Percentiles rank a stretch among this genome's conserved stretches.
phyloP scores from a whole-genome alignment of 2,113 vertebrate genomes.

The Eclectus roratus region DNA sequence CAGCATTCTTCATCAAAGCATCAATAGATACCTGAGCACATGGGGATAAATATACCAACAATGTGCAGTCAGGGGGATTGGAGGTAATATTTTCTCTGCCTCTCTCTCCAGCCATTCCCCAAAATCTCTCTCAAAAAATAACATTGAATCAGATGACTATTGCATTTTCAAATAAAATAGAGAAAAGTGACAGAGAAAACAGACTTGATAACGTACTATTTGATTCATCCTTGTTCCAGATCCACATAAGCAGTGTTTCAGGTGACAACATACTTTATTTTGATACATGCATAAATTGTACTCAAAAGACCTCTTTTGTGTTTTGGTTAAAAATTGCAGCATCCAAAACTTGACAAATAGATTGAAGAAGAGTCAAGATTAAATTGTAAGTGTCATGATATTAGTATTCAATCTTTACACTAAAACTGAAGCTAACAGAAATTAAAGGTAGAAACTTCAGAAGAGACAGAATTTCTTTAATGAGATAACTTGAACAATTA shows the following conservation, averaged over 20 bases:
- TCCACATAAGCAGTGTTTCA: neutral
- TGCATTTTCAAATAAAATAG: neutral
- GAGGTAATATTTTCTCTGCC: neutral
- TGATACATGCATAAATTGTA: neutral
- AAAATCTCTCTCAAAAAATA: neutral
- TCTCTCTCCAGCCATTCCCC: neutral
- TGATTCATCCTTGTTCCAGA: neutral
- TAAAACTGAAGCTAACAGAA: neutral
- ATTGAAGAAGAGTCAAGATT: neutral
- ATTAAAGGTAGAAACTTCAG: neutral
- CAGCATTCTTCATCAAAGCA: neutral
- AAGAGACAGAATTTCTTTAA: neutral
- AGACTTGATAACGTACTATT: neutral
- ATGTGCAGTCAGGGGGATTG: neutral
- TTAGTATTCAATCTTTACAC: neutral
- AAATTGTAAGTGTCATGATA: neutral
- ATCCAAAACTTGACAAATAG: neutral
- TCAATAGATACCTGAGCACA: neutral
- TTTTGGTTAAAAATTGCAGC: neutral
- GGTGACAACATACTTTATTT: neutral
- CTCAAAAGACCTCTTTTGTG: neutral
- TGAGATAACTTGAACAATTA: neutral
- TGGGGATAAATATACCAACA: neutral
- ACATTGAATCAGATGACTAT: neutral
- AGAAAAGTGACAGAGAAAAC: neutral